phyloP scores from a whole-genome alignment of 2,888 invertebrate species.

The Oscheius sp. region DNA sequence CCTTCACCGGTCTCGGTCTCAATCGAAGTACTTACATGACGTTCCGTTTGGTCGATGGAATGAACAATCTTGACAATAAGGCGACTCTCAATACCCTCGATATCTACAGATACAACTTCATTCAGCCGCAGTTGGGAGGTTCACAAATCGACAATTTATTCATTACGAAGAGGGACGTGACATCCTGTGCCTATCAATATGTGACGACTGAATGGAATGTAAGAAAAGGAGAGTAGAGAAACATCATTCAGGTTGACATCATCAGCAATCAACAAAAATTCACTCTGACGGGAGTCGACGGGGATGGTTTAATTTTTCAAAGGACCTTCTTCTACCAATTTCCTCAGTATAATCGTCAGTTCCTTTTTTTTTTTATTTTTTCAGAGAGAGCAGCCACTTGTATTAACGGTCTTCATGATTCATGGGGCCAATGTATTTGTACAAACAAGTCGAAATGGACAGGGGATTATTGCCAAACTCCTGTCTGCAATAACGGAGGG shows the following conservation, averaged over 20 bases:
- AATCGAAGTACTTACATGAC: constrained; percentile 36
- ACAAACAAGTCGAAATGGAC: not conserved
- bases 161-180: constrained; percentile 30
- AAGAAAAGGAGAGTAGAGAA: not conserved
- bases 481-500: constrained; percentile 44
- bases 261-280: constrained; percentile 35
- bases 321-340: constrained; percentile 43
- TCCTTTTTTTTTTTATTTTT: not conserved
- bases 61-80: constrained; percentile 17
- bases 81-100: not conserved
- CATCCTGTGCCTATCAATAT: constrained; percentile 43
- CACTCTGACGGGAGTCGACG: constrained; percentile 37
- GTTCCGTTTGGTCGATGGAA: constrained; percentile 39
- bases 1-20: constrained; percentile 21
- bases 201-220: constrained; percentile 32
- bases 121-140: not conserved
- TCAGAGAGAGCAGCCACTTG: constrained; percentile 15
- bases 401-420: constrained; percentile 1
- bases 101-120: not conserved
- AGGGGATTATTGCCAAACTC: constrained; percentile 5
- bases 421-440: constrained; percentile 23
- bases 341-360: not conserved
- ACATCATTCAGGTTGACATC: not conserved
- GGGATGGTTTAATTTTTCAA: constrained; percentile 26
- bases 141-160: not conserved